phyloP scores from a whole-genome alignment of 1,140 invertebrate genomes.

The Papilio polyxenes region DNA sequence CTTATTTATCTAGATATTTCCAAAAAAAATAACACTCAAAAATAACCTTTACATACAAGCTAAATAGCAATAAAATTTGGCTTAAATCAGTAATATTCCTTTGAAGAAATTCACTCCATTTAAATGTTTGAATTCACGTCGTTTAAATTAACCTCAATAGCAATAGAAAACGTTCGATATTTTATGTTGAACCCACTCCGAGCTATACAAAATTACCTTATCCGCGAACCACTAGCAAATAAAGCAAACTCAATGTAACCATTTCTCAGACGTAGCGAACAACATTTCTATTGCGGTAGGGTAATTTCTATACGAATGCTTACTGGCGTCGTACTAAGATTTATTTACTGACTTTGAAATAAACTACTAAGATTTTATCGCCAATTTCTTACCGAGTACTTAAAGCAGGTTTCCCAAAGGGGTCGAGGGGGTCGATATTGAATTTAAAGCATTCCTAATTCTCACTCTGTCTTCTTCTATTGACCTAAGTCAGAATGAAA shows the following conservation, averaged over 20 bases:
- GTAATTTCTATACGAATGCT: constrained; percentile 28
- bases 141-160: constrained; percentile 18
- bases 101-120: constrained; percentile 5
- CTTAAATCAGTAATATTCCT: constrained; percentile 5
- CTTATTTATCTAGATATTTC: too few species aligned
- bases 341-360: background rate
- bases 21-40: background rate
- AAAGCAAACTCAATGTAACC: constrained; percentile 49
- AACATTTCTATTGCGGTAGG: constrained; percentile 46
- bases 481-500: too few species aligned
- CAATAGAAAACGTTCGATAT: constrained; percentile 23
- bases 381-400: background rate
- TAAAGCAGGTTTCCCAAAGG: too few species aligned
- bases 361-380: background rate
- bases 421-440: too few species aligned
- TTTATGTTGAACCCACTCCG: background rate
- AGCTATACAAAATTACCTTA: constrained; percentile 42
- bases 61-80: background rate
- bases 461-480: too few species aligned
- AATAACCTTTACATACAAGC: background rate
- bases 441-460: too few species aligned
- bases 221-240: constrained; percentile 44
- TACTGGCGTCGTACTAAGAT: constrained; percentile 18
- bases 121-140: constrained; percentile 12
- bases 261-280: constrained; percentile 48